phyloP scores from a whole-genome alignment of 2,113 vertebrate genomes.

The Aplodontia rufa region DNA sequence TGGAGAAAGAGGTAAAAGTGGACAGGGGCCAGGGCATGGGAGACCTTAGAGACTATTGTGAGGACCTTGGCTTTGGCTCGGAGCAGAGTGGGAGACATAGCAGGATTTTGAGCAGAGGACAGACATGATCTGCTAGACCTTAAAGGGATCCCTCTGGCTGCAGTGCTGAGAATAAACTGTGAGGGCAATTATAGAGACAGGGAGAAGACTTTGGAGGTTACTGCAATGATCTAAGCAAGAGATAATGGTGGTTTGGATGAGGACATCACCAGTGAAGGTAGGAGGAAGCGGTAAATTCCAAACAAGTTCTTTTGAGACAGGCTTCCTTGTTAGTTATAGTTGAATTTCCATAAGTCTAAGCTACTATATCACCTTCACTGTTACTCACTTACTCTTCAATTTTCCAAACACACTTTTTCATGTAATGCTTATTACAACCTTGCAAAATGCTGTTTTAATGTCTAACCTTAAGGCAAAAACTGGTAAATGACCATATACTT shows the following conservation, averaged over 20 bases:
- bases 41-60: too few relatives aligned
- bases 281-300: not conserved
- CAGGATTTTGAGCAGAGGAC: not conserved
- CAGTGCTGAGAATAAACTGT: not conserved
- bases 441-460: not conserved
- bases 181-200: not conserved
- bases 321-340: not conserved
- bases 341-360: not conserved
- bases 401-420: not conserved
- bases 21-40: not conserved
- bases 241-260: not conserved
- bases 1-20: not conserved
- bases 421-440: not conserved
- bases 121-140: not conserved
- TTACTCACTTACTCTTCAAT: not conserved
- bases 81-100: not conserved
- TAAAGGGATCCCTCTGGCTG: not conserved
- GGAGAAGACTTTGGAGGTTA: not conserved
- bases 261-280: not conserved
- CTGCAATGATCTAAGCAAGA: not conserved
- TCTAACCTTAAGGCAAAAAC: not conserved
- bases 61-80: not conserved
- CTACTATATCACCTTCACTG: not conserved
- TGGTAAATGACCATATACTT: not conserved
- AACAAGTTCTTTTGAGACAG: not conserved